Percentiles rank a stretch among this genome's conserved stretches.
Conservation (phyloP, 2,113 vertebrate species). For the Arenaria interpres region DNA sequence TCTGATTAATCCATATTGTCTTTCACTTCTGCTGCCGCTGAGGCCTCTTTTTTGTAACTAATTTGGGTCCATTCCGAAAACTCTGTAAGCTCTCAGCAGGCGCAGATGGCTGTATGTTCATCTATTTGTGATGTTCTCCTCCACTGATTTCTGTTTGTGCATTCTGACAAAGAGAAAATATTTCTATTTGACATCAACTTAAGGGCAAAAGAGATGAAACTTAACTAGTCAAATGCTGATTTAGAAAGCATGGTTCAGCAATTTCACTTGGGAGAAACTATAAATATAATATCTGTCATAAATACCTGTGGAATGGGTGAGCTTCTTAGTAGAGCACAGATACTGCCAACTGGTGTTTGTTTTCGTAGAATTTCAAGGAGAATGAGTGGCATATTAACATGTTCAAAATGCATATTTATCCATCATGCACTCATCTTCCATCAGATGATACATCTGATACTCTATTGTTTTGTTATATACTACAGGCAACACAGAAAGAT, state of each 20-base stretch:
- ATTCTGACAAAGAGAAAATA: background rate
- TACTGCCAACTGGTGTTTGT: background rate
- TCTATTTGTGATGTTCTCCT: background rate
- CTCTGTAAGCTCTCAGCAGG: background rate
- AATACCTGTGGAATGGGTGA: background rate
- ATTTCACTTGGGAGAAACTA: background rate
- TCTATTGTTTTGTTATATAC: background rate
- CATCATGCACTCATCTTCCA: background rate
- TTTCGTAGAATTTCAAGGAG: background rate
- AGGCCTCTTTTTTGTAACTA: background rate
- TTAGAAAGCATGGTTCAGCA: background rate
- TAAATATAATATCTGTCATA: background rate
- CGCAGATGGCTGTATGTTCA: background rate
- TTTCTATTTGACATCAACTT: background rate
- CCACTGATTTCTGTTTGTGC: background rate
- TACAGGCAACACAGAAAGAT: background rate
- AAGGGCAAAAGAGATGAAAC: background rate
- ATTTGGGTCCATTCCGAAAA: background rate
- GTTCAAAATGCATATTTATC: background rate
- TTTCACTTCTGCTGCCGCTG: background rate
- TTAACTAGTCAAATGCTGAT: background rate
- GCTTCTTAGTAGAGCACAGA: background rate
- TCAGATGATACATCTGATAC: background rate
- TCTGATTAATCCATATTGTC: background rate
- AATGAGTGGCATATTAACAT: background rate